phyloP scores from a whole-genome alignment of 2,113 vertebrate genomes.

The Pituophis catenifer region DNA sequence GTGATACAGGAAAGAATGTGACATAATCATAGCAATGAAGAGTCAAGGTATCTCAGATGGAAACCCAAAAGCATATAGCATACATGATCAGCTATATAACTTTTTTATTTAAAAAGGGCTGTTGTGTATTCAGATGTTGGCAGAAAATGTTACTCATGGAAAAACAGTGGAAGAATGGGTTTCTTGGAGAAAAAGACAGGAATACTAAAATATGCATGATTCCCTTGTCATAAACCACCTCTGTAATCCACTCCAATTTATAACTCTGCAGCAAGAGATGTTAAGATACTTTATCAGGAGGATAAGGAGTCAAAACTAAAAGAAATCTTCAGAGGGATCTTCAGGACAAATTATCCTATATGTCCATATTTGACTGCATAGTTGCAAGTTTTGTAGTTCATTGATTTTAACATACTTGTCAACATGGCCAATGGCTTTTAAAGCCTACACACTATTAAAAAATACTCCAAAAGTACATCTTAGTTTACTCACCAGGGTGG shows the following conservation, averaged over 20 bases:
- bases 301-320: not conserved
- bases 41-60: not conserved
- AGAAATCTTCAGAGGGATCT: not conserved
- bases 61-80: not conserved
- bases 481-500: conserved; percentile 80
- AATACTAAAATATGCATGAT: not conserved
- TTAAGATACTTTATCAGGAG: not conserved
- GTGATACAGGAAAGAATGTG: not conserved
- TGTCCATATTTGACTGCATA: not conserved
- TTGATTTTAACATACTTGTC: not conserved
- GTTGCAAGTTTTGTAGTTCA: not conserved
- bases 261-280: not conserved
- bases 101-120: not conserved
- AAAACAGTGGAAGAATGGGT: not conserved
- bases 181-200: not conserved
- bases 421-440: not conserved
- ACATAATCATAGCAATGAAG: not conserved
- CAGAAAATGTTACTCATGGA: not conserved
- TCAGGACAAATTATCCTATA: not conserved
- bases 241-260: not conserved
- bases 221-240: not conserved
- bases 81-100: not conserved
- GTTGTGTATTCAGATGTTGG: not conserved
- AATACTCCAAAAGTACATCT: not conserved
- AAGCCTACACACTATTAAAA: not conserved